Base-by-base conservation (phyloP, 1,140 invertebrate species). In the Trypoxylus dichotomus region DNA sequence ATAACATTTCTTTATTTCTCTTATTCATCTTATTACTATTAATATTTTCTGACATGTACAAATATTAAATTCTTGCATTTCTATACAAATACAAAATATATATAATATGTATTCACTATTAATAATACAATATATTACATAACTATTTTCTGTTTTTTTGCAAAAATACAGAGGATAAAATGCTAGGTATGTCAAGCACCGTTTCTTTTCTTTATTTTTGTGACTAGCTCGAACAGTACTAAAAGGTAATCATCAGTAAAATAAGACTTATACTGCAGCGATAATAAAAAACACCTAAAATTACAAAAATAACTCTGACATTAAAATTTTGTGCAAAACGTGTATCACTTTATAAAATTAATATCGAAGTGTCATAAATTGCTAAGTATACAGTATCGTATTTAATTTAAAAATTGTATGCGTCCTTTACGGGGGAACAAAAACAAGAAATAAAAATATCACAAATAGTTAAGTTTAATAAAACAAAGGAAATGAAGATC, bases 31-130 rank as follows among this genome's bases (percentile, higher is more conserved):
- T 58, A 21, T 21, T 68, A 27, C 60, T 68, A 29, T n/a, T 29
- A 68, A 68, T 68, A 68, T 68, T 27, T 68, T 25, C 60, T 54
- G 47, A 68, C 60, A 68, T 68, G 24, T 74, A 74, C 72, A 74
- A 74, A 74, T 43, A 41, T 74, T 74, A 19, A 74, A 32, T 74
- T 19, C 32, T 74, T 74, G 41, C 41, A 37, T 74, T 21, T 74
- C 72, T 74, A 74, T 74, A 74, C 72, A 74, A 74, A 74, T 74
- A 74, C 72, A 74, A 74, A 74, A 74, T 74, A 74, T 74, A 74
- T 43, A 68, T 27, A 27, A 68, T 68, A 68, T 68, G 21, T 68
- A 24, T 29, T 68, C 60, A 68, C 60, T 68, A 68, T 68, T 27
- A 25, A 68, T 68, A 68, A 68, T 21, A 68, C 60, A 68, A 68